Evolutionary conservation across 2,113 vertebrate species (phyloP).

Genomic region (Archilochus colubris): DNA sequence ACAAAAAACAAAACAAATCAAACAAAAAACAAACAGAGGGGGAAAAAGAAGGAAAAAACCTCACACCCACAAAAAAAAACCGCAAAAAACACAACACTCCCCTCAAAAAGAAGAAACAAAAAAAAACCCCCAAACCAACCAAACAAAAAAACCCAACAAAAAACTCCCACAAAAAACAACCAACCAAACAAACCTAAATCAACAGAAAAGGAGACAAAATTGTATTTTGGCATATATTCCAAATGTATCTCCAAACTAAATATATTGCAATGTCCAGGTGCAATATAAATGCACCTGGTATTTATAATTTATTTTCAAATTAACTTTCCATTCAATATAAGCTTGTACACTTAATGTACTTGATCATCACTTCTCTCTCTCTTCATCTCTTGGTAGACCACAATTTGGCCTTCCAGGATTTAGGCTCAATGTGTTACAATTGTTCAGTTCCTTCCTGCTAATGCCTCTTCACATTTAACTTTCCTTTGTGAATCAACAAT

Average conservation of each 20-base stretch:
- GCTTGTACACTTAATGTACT: background rate
- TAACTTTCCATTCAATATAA: background rate
- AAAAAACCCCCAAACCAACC: too few species aligned
- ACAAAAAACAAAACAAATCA: background rate
- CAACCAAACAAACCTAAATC: background rate
- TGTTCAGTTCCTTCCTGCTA: conserved; percentile 17
- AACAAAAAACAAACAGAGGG: too few species aligned
- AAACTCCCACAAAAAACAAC: too few species aligned
- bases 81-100: too few species aligned
- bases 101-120: too few species aligned
- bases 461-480: background rate
- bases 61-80: too few species aligned
- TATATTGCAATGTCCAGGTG: background rate
- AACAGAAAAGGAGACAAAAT: background rate
- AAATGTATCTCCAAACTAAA: background rate
- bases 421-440: background rate
- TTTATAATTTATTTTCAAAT: background rate
- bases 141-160: too few species aligned
- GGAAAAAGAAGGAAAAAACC: too few species aligned
- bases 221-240: background rate
- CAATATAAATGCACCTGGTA: background rate
- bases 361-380: background rate
- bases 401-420: background rate
- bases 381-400: background rate
- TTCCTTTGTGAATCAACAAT: background rate